These are phyloP conservation scores for Samia ricini DNA, from an alignment of 1,140 invertebrate species.

Conservation along the genomic window DNA sequence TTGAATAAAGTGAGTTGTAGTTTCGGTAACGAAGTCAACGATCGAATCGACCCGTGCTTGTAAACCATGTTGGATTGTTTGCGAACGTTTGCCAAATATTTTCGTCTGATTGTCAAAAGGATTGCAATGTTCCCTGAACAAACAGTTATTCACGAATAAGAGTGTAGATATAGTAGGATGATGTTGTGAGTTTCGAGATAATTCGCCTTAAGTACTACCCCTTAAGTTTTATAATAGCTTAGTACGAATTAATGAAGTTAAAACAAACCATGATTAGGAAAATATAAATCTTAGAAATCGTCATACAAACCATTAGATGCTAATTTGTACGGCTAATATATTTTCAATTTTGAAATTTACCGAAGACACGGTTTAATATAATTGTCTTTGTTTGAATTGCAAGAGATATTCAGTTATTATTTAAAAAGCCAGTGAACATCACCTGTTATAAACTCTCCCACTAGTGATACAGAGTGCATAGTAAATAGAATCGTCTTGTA, in stretches of 20 bases:
- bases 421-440: no score
- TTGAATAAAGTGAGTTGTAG: not conserved
- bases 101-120: not conserved
- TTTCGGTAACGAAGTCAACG: not conserved
- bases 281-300: not conserved
- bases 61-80: not conserved
- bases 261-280: not conserved
- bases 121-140: not conserved
- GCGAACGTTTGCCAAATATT: not conserved
- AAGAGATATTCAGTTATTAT: no score
- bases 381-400: no score
- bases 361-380: no score
- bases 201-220: not conserved
- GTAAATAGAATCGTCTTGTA: no score
- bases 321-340: no score
- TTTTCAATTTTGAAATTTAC: no score
- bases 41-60: not conserved
- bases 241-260: not conserved
- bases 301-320: no score
- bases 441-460: no score
- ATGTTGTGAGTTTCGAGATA: not conserved
- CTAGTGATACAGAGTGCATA: no score
- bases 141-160: not conserved
- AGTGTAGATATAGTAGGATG: not conserved
- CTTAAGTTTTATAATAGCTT: not conserved